Percentiles rank a stretch among this genome's conserved stretches.
These are phyloP conservation scores for Rotaria socialis DNA, from an alignment of 2,888 invertebrate genomes.

Conservation along the genomic window DNA sequence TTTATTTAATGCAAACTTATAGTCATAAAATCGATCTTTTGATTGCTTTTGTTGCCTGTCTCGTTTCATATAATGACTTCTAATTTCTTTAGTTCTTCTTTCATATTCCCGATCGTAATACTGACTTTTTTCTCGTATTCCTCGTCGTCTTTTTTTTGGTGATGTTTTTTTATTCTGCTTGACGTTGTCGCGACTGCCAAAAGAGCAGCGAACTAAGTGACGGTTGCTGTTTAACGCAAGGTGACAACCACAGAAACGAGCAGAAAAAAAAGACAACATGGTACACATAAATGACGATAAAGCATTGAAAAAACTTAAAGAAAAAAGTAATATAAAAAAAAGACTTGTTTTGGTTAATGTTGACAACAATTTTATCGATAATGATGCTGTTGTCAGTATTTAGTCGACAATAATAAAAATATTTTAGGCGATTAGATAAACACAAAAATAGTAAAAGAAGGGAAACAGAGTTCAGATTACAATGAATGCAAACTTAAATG, in stretches of 20 bases:
- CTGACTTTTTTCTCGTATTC: neutral
- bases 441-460: neutral
- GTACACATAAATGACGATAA: neutral
- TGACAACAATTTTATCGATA: constrained; percentile 22
- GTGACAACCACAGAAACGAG: constrained; percentile 9
- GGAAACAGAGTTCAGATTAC: neutral
- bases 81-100: neutral
- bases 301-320: neutral
- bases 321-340: neutral
- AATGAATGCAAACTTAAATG: neutral
- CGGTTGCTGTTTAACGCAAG: constrained; percentile 18
- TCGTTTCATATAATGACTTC: neutral
- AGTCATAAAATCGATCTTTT: neutral
- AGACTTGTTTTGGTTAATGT: neutral
- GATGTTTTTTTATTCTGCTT: neutral
- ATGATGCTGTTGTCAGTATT: neutral
- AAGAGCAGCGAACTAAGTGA: neutral
- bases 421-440: neutral
- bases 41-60: neutral
- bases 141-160: neutral
- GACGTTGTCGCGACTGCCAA: neutral
- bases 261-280: constrained; percentile 3
- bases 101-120: neutral
- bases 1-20: neutral
- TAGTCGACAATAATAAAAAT: neutral